phyloP scores from a whole-genome alignment of 2,113 vertebrate genomes.

The Plecturocebus donacophilus region DNA sequence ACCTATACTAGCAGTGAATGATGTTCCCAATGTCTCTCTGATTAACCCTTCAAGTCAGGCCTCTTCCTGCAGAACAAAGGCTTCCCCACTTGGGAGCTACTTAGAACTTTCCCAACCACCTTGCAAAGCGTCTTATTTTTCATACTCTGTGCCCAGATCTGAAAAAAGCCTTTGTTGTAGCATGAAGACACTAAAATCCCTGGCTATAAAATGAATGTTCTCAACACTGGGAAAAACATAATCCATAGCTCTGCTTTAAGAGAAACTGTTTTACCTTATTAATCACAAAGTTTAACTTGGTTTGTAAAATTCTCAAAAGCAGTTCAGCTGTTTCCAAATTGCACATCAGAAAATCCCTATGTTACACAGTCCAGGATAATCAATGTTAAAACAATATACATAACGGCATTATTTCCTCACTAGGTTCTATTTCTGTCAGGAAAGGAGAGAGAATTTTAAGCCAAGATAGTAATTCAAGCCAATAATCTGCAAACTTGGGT shows the following conservation, averaged over 20 bases:
- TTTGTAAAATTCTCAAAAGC: conserved; percentile 47
- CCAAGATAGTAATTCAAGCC: conserved; percentile 23
- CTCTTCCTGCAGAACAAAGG: conserved; percentile 76
- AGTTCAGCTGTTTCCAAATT: conserved; percentile 64
- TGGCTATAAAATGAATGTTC: conserved; percentile 62
- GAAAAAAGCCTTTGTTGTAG: conserved; percentile 61
- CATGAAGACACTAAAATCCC: conserved; percentile 42
- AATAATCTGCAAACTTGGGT: conserved; percentile 7
- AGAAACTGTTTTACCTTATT: conserved; percentile 34
- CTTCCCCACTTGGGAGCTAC: conserved; percentile 65
- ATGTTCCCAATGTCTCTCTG: conserved; percentile 44
- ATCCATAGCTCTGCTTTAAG: conserved; percentile 26
- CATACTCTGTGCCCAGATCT: conserved; percentile 59
- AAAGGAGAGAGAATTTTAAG: conserved; percentile 52
- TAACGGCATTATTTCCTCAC: neutral
- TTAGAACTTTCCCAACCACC: conserved; percentile 81
- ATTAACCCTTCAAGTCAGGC: conserved; percentile 66
- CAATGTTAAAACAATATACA: conserved; percentile 66
- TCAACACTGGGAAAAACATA: conserved; percentile 61
- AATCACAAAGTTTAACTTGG: neutral
- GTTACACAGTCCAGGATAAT: neutral
- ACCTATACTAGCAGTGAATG: conserved; percentile 65
- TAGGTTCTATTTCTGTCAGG: conserved; percentile 42
- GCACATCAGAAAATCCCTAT: conserved; percentile 14
- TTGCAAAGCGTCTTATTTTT: conserved; percentile 77